Evolutionary conservation across 1,140 invertebrate genomes (phyloP).

Genomic region (Steinernema khuongi): DNA sequence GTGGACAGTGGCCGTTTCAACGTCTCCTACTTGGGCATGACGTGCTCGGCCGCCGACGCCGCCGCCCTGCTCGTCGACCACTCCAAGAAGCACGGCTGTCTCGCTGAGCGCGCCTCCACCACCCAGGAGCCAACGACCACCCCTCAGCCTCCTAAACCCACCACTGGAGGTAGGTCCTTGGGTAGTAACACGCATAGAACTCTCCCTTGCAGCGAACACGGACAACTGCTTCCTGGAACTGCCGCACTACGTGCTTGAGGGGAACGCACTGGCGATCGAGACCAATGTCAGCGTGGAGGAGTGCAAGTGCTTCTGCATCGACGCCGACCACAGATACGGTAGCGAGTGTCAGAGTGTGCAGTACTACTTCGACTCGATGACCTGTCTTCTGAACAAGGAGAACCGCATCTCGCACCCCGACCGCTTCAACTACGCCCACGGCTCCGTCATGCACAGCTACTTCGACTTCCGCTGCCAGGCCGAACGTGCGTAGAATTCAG

Average conservation of each 20-base stretch:
- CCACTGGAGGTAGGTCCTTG: background rate
- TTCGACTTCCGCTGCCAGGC: constrained; percentile 51
- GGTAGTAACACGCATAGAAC: constrained; percentile 9
- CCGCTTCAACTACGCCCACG: constrained; percentile 45
- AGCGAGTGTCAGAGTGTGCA: constrained; percentile 49
- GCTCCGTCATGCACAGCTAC: constrained; percentile 42
- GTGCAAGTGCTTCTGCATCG: constrained; percentile 55
- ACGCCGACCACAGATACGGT: constrained; percentile 51
- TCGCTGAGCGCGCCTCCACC: constrained; percentile 9
- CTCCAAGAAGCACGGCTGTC: constrained; percentile 30
- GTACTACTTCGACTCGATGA: constrained; percentile 52
- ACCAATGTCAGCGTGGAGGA: constrained; percentile 48
- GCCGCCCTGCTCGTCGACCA: constrained; percentile 7
- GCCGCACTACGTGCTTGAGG: constrained; percentile 54
- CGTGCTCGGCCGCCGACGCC: constrained; percentile 31
- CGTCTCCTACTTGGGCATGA: constrained; percentile 51
- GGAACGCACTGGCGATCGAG: constrained; percentile 51
- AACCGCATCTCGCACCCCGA: constrained; percentile 54
- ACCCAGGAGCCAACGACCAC: constrained; percentile 25
- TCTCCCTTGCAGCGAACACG: constrained; percentile 24
- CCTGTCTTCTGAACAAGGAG: constrained; percentile 53
- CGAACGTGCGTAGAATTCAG: background rate
- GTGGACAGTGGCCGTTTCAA: constrained; percentile 30
- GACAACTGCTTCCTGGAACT: constrained; percentile 55
- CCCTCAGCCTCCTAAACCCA: background rate